Conservation (phyloP, 2,888 invertebrate genomes). For the Trimorus sp. region DNA sequence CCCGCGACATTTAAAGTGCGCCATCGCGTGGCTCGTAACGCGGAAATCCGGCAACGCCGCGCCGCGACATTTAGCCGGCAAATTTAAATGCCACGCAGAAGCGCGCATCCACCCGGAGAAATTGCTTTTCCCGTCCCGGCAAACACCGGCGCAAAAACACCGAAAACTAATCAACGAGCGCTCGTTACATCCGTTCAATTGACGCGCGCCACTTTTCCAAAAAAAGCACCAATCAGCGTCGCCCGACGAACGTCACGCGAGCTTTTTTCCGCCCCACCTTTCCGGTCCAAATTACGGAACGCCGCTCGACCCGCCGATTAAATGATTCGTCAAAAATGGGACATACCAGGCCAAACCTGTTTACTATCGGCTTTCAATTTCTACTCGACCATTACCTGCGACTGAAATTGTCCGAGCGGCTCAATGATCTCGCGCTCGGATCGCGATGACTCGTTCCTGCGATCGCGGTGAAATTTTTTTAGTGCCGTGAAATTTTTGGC, state of each 20-base stretch:
- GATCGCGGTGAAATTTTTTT: too few relatives aligned
- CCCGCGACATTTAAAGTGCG: not conserved
- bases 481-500: too few relatives aligned
- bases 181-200: conserved; percentile 8
- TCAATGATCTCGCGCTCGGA: too few relatives aligned
- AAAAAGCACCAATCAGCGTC: conserved; percentile 2
- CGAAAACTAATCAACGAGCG: conserved; percentile 21
- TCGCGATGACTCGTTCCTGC: too few relatives aligned
- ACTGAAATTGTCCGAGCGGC: conserved; percentile 19
- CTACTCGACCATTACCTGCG: conserved; percentile 47
- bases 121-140: conserved; percentile 8
- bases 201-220: conserved; percentile 4
- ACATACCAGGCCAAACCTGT: conserved; percentile 52
- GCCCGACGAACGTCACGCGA: not conserved
- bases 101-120: conserved; percentile 26
- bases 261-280: not conserved
- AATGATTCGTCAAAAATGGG: conserved; percentile 53
- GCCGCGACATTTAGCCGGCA: conserved; percentile 37
- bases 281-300: conserved; percentile 18
- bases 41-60: conserved; percentile 39
- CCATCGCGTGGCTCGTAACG: too few relatives aligned
- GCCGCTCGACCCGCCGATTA: not conserved
- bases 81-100: conserved; percentile 49
- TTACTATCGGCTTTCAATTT: conserved; percentile 58
- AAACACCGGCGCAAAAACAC: conserved; percentile 10